Base-by-base conservation (phyloP, 2,888 invertebrate species). In the Glaucopsyche alexis region DNA sequence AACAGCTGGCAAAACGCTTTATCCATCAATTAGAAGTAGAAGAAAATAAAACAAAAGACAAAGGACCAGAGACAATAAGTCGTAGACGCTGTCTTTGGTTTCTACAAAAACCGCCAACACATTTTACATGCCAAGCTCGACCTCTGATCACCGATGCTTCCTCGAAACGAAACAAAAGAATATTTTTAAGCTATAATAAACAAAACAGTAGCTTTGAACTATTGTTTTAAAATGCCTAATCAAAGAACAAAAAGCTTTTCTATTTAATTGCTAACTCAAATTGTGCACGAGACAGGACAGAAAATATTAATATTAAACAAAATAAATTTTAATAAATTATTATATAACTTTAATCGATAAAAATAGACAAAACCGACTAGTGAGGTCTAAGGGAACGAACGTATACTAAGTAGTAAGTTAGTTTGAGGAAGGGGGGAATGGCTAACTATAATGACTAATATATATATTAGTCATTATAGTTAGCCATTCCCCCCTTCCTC, bases 161-260 rank as follows among this genome's bases (percentile, higher is more conserved):
- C 81, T 73, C 83, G 88, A 89, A 90, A 81, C 81, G 79, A 84
- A 85, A 89, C 87, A 89, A 87, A 86, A 77, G 79, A 78, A 78
- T 75, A 76, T 64, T 74, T 75, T 78, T 74, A 74, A 66, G 75
- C 72, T 75, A 69, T 74, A 69, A 71, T 74, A 74, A 75, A 75
- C 72, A 76, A 71, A 76, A 72, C 73, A 72, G 73, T 50, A 60
- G 38, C 16, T 71, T 65, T 45, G 73, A 74, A 73, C 71, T 50
- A 71, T 71, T 72, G 71, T 69, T 29, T 69, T 29, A 14, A 42
- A 45, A 69, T 29, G 16, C 38, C 13, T 14, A 29, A 29, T 47
- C 69, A 49, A 47, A 7, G 19, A 16, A 42, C 19, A 19, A 69
- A 49, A 69, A 49, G 19, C 69, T 49, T 47, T 45, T 47, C 19